phyloP scores from a whole-genome alignment of 2,888 invertebrate genomes.

The Temnothorax rugatulus region DNA sequence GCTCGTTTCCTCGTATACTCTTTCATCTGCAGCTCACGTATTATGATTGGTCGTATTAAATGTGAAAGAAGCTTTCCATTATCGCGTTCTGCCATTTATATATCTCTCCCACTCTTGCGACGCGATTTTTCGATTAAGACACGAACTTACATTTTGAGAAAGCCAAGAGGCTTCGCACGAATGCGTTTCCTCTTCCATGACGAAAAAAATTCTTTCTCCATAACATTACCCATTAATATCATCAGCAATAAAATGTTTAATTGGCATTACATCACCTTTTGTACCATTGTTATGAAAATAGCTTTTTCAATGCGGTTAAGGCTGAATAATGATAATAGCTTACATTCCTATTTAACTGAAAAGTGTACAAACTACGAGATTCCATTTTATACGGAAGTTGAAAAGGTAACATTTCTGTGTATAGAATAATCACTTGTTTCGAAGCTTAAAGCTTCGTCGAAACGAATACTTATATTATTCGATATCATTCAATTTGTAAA shows the following conservation, averaged over 20 bases:
- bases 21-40: slow-evolving; percentile 20
- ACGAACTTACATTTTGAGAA: not conserved
- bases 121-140: not conserved
- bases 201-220: not conserved
- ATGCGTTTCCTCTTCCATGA: not conserved
- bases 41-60: slow-evolving; percentile 24
- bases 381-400: not conserved
- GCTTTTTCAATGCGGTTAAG: too few relatives aligned
- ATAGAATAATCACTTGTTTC: not conserved
- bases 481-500: not conserved
- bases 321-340: not conserved
- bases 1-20: not conserved
- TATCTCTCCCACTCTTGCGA: not conserved
- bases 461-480: not conserved
- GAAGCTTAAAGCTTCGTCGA: not conserved
- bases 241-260: not conserved
- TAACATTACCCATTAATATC: not conserved
- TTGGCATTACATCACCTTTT: not conserved
- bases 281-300: not conserved
- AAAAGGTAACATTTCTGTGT: not conserved
- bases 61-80: not conserved
- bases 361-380: not conserved
- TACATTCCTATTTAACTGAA: not conserved
- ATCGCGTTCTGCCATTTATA: not conserved
- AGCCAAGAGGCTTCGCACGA: not conserved